A percentile compares a stretch with the other conserved stretches of the same genome.
phyloP scores from a whole-genome alignment of 37 sponge, comb jelly and placozoan species.

The Haliclona indistincta region DNA sequence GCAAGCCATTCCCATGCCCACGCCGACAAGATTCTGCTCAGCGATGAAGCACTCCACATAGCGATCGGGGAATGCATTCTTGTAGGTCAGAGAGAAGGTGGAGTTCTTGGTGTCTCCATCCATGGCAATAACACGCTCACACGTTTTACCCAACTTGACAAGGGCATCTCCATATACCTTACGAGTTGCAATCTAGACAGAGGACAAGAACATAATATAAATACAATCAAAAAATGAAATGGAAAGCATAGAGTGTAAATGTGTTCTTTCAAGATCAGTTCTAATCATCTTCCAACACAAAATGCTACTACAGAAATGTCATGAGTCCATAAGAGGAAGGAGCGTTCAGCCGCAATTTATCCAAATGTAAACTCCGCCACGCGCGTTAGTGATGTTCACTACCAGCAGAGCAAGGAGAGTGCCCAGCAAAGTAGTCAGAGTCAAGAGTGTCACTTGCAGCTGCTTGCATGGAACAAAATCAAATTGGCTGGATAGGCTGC shows the following conservation, averaged over 20 bases:
- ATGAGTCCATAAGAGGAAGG: too few species aligned
- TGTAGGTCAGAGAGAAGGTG: conserved; percentile 96
- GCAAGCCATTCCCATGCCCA: conserved; percentile 90
- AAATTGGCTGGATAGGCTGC: too few species aligned
- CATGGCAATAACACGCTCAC: conserved; percentile 65
- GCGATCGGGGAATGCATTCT: conserved; percentile 90
- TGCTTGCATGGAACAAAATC: too few species aligned
- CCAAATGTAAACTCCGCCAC: too few species aligned
- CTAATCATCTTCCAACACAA: too few species aligned
- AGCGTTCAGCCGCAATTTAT: too few species aligned
- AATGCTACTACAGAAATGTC: too few species aligned
- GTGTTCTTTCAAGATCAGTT: too few species aligned
- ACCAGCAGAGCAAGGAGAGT: too few species aligned
- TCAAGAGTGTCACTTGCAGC: too few species aligned
- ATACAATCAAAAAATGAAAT: neutral
- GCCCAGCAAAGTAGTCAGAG: too few species aligned
- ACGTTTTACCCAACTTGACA: conserved; percentile 85
- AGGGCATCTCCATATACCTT: conserved; percentile 91
- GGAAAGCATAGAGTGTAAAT: neutral
- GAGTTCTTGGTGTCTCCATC: conserved; percentile 99
- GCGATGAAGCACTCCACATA: conserved; percentile 98
- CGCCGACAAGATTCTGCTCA: conserved; percentile 97
- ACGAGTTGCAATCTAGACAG: conserved; percentile 79
- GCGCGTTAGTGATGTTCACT: too few species aligned
- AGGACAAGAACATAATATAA: neutral